phyloP scores from a whole-genome alignment of 1,140 invertebrate species.

The Sarcophaga peregrina region DNA sequence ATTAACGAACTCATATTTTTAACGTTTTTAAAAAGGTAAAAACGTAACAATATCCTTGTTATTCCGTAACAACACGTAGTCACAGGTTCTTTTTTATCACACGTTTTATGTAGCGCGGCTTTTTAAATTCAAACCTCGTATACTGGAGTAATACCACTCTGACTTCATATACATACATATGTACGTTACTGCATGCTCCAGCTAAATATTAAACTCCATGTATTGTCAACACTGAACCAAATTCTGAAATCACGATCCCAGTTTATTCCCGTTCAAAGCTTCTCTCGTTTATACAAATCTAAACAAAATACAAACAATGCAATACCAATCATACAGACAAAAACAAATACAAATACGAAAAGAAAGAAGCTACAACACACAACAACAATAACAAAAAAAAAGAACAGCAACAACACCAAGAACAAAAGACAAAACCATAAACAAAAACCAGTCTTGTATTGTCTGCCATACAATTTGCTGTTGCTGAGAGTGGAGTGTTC shows the following conservation, averaged over 20 bases:
- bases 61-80: too few relatives aligned
- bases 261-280: neutral
- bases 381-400: neutral
- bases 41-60: too few relatives aligned
- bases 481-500: neutral
- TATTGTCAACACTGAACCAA: neutral
- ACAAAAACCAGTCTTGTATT: conserved; percentile 18
- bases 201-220: neutral
- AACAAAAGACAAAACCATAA: neutral
- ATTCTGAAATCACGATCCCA: neutral
- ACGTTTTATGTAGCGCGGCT: too few relatives aligned
- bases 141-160: too few relatives aligned
- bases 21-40: too few relatives aligned
- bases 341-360: neutral
- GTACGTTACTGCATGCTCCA: too few relatives aligned
- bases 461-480: neutral
- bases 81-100: too few relatives aligned
- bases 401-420: neutral
- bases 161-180: too few relatives aligned
- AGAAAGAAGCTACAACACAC: neutral
- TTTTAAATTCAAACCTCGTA: too few relatives aligned
- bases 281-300: neutral
- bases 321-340: neutral
- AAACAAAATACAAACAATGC: neutral
- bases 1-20: too few relatives aligned